Evolutionary conservation across 2,888 invertebrate species (phyloP).

Genomic region (Phytoseiulus persimilis): DNA sequence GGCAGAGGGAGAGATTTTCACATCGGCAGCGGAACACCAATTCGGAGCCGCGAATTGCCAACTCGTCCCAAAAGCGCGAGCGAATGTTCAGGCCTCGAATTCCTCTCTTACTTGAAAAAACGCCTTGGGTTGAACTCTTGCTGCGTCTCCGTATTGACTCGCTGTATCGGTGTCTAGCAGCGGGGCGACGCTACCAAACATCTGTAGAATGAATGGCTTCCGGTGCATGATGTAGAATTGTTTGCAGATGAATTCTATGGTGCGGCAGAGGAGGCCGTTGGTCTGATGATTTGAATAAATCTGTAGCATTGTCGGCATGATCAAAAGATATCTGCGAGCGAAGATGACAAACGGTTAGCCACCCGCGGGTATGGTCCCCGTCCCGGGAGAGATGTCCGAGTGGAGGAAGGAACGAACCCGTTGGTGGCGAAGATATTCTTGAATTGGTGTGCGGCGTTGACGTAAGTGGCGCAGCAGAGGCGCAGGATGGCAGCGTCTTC

Average conservation of each 20-base stretch:
- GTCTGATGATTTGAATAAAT: slow-evolving; percentile 97
- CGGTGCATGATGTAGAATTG: slow-evolving; percentile 96
- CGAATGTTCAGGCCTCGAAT: slow-evolving; percentile 36
- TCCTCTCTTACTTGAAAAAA: slow-evolving; percentile 46
- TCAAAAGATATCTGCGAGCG: slow-evolving; percentile 68
- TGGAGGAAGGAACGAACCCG: slow-evolving; percentile 58
- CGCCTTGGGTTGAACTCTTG: slow-evolving; percentile 82
- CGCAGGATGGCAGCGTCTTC: slow-evolving; percentile 91
- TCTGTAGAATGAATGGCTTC: slow-evolving; percentile 86
- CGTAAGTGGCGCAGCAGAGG: slow-evolving; percentile 91
- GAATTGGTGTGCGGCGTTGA: slow-evolving; percentile 94
- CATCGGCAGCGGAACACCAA: no score
- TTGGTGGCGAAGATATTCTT: slow-evolving; percentile 97
- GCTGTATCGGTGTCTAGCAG: slow-evolving; percentile 66
- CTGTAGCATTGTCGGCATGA: slow-evolving; percentile 93
- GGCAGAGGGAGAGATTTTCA: slow-evolving; percentile 51
- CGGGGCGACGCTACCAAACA: slow-evolving; percentile 96
- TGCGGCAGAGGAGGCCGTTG: slow-evolving; percentile 84
- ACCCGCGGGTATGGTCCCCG: no score
- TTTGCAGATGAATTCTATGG: slow-evolving; percentile 94
- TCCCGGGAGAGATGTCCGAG: no score
- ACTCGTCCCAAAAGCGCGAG: no score
- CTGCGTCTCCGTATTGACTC: slow-evolving; percentile 64
- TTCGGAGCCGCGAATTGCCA: no score
- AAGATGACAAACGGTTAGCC: slow-evolving; percentile 35